A percentile compares a stretch with the other conserved stretches of the same genome.
Conservation (phyloP, 2,113 vertebrate genomes). For the Sterna hirundo region DNA sequence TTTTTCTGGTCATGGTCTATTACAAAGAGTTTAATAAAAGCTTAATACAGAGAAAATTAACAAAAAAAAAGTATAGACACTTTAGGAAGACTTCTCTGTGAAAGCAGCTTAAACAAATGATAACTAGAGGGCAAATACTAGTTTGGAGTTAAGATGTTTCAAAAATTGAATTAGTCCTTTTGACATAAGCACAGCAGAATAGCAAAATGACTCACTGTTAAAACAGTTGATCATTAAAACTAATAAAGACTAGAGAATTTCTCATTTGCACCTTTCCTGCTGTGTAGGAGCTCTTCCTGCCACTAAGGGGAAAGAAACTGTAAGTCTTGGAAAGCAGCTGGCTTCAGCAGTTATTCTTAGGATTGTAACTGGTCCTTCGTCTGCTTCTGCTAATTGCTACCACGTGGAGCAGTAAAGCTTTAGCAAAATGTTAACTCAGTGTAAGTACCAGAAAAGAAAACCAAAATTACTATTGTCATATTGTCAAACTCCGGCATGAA, state of each 20-base stretch:
- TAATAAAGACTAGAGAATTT: not conserved
- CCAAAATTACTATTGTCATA: not conserved
- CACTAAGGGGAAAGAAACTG: not conserved
- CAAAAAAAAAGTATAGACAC: not conserved
- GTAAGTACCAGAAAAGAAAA: not conserved
- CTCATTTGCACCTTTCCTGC: not conserved
- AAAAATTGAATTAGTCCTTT: not conserved
- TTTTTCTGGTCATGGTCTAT: not conserved
- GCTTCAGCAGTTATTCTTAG: not conserved
- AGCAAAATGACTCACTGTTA: constrained; percentile 6
- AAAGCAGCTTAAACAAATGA: not conserved
- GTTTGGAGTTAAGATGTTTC: not conserved
- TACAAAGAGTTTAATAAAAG: not conserved
- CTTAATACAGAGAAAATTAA: not conserved
- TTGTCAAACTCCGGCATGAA: not conserved
- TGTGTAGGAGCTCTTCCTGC: not conserved
- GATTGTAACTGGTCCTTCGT: not conserved
- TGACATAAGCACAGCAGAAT: not conserved
- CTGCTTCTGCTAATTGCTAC: constrained; percentile 2
- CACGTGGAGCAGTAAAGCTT: not conserved
- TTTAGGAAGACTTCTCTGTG: not conserved
- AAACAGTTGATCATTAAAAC: not conserved
- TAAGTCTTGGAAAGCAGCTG: not conserved
- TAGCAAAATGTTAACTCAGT: constrained; percentile 10
- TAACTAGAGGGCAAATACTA: not conserved